These are phyloP conservation scores for Amyelois transitella DNA, from an alignment of 1,140 invertebrate genomes.

Conservation along the genomic window DNA sequence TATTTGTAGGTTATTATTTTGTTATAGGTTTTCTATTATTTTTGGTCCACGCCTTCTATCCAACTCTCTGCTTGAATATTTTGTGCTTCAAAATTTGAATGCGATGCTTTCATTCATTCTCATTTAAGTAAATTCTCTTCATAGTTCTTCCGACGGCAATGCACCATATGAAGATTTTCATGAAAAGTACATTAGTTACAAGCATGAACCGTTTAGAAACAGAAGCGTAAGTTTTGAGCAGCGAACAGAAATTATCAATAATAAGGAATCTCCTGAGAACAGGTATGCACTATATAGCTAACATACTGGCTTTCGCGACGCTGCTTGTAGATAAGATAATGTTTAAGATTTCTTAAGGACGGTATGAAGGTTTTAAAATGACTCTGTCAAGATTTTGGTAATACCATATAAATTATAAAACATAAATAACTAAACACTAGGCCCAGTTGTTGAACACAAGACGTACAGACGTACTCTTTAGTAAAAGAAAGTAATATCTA, in stretches of 20 bases:
- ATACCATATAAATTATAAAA: too few relatives aligned
- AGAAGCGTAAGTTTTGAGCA: slow-evolving; percentile 81
- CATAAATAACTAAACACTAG: too few relatives aligned
- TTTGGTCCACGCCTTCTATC: not conserved
- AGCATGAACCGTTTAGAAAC: slow-evolving; percentile 81
- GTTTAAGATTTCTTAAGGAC: not conserved
- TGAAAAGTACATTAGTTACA: slow-evolving; percentile 83
- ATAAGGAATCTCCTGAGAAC: slow-evolving; percentile 39
- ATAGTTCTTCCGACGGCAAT: slow-evolving; percentile 73
- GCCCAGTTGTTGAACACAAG: too few relatives aligned
- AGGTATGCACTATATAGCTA: slow-evolving; percentile 37
- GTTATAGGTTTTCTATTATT: not conserved
- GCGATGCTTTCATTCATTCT: slow-evolving; percentile 48
- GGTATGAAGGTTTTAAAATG: not conserved
- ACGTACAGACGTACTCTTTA: too few relatives aligned
- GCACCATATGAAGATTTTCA: slow-evolving; percentile 82
- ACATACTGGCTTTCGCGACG: slow-evolving; percentile 4
- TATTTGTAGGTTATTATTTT: not conserved
- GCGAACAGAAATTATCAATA: slow-evolving; percentile 55
- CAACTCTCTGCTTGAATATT: not conserved
- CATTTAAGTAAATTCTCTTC: slow-evolving; percentile 61
- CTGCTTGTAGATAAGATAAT: not conserved
- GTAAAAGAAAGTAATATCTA: not conserved
- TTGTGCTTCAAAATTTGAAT: slow-evolving; percentile 11
- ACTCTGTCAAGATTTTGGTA: too few relatives aligned